Base-by-base conservation (phyloP, 2,797 vertebrate genomes). In the Typhlichthys subterraneus region DNA sequence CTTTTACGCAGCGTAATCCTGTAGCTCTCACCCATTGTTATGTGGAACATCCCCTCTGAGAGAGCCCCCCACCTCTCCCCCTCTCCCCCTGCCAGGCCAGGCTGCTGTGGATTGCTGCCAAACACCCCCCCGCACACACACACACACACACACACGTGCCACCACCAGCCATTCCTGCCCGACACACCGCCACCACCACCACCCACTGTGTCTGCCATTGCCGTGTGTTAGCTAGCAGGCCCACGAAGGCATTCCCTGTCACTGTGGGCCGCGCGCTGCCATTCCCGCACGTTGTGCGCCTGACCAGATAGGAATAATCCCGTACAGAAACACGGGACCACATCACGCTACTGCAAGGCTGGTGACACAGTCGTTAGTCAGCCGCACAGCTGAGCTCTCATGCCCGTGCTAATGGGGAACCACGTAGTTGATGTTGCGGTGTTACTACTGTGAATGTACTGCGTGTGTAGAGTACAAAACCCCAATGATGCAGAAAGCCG, bases 41-140 rank as follows among this genome's bases (percentile, higher is more conserved):
- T 19, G 8, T 53, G 1, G 15, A 53, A 12, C 14, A 3, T 11
- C 15, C 14, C 51, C 23, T 10, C 5, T 88, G 87, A 86, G 81
- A 85, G 84, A 82, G 77, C 46, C 64, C 78, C 57, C 3, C 61
- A 79, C 70, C 50, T 57, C 62, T 63, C 73, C 38, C 70, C 23
- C 52, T 69, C 69, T 67, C 56, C 70, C 51, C 69, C 76, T 31
- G 58, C 53, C 48, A 67, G 71, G 57, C 61, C 64, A 33, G 56
- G 87, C 87, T 85, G 85, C 75, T 87, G 84, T 90, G 76, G 76
- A 79, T 68, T 87, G 75, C 67, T 69, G 71, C 57, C 70, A 61
- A 7, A 65, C 51, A 12, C 38, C 7, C 53, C 46, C 8, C 63
- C 65, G 15, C 0, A 54, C 65, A 17, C 17, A 17, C 17, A 49